These are phyloP conservation scores for Cylas formicarius DNA, from an alignment of 1,140 invertebrate species.

Conservation along the genomic window DNA sequence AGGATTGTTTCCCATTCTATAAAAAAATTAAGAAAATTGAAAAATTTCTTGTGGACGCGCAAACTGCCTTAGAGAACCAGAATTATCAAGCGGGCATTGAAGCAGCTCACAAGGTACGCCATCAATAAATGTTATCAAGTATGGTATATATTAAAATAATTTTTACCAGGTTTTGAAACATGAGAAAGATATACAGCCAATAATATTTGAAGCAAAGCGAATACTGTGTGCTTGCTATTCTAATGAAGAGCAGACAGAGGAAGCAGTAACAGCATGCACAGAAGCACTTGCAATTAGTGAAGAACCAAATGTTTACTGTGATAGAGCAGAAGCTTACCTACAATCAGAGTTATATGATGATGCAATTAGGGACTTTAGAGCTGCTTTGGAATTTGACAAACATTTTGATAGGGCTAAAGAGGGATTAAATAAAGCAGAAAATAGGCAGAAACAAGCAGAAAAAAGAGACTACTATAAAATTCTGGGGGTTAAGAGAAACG, in stretches of 20 bases:
- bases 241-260: slow-evolving; percentile 58
- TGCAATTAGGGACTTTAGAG: slow-evolving; percentile 73
- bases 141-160: neutral
- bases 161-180: slow-evolving; percentile 33
- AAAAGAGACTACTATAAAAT: slow-evolving; percentile 99
- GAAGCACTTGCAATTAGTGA: slow-evolving; percentile 71
- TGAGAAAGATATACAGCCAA: slow-evolving; percentile 64
- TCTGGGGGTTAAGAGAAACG: slow-evolving; percentile 63
- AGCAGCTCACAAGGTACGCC: slow-evolving; percentile 47
- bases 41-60: slow-evolving; percentile 71
- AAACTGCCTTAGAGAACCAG: slow-evolving; percentile 58
- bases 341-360: slow-evolving; percentile 87
- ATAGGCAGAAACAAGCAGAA: slow-evolving; percentile 88
- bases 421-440: slow-evolving; percentile 82
- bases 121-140: too few species aligned
- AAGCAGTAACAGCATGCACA: slow-evolving; percentile 69
- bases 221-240: slow-evolving; percentile 68
- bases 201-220: slow-evolving; percentile 67
- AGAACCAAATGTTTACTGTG: slow-evolving; percentile 75
- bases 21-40: slow-evolving; percentile 94
- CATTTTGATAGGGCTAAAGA: slow-evolving; percentile 78
- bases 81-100: slow-evolving; percentile 71
- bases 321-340: slow-evolving; percentile 88
- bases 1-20: slow-evolving; percentile 91
- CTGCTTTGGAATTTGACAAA: slow-evolving; percentile 80